phyloP scores from a whole-genome alignment of 2,888 invertebrate genomes.

The Campoplex nolae region DNA sequence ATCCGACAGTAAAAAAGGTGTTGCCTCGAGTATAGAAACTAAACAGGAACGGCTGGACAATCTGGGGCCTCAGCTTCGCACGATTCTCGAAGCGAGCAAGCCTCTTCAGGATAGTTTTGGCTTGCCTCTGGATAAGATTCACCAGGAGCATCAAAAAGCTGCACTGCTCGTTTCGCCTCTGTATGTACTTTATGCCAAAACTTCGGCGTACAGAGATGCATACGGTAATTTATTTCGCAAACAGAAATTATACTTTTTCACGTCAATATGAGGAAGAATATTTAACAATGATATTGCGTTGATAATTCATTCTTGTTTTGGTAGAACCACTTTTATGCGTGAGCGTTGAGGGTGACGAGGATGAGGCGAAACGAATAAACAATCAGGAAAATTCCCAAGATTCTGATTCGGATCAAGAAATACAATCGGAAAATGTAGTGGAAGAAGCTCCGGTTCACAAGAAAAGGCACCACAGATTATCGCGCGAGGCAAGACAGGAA shows the following conservation, averaged over 20 bases:
- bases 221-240: constrained; percentile 85
- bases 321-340: constrained; percentile 77
- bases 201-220: constrained; percentile 92
- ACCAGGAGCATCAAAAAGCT: constrained; percentile 91
- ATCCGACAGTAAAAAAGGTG: constrained; percentile 91
- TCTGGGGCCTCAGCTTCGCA: constrained; percentile 91
- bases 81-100: constrained; percentile 92
- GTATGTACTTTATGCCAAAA: constrained; percentile 94
- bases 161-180: constrained; percentile 92
- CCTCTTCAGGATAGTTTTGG: constrained; percentile 96
- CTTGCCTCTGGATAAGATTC: constrained; percentile 91
- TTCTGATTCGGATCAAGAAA: constrained; percentile 90
- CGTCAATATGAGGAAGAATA: not conserved
- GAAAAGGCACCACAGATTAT: constrained; percentile 89
- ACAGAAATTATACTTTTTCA: not conserved
- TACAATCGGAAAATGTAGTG: constrained; percentile 81
- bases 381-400: constrained; percentile 87
- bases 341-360: constrained; percentile 85
- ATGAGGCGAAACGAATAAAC: constrained; percentile 85
- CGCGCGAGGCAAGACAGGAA: constrained; percentile 89
- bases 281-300: not conserved
- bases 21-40: constrained; percentile 90
- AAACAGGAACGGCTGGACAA: constrained; percentile 92
- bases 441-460: constrained; percentile 86
- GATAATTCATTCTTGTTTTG: constrained; percentile 5